Evolutionary conservation across 2,888 invertebrate genomes (phyloP).

Genomic region (Coleophora deauratella): DNA sequence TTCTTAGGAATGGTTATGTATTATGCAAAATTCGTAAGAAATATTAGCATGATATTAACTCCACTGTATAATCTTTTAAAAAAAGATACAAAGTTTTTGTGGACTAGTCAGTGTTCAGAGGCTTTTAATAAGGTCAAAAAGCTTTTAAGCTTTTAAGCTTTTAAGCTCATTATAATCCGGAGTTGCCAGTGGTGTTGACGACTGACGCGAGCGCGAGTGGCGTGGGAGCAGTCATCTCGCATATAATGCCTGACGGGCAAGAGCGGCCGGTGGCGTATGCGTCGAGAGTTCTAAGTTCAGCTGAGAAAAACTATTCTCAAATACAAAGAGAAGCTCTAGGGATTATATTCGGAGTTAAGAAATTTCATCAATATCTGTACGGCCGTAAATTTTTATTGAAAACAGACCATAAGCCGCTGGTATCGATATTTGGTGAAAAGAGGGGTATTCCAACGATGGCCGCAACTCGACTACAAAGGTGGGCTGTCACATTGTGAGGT

Average conservation of each 20-base stretch:
- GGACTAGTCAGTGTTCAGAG: constrained; percentile 1
- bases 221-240: no score
- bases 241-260: background rate
- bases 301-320: no score
- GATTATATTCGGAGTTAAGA: constrained; percentile 8
- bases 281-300: background rate
- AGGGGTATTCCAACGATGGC: constrained; percentile 7
- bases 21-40: constrained; percentile 15
- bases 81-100: background rate
- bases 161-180: background rate
- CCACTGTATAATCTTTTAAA: constrained; percentile 12
- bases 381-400: constrained; percentile 3
- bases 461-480: constrained; percentile 8
- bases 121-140: constrained; percentile 7
- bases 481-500: no score
- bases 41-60: constrained; percentile 10
- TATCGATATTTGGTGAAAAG: constrained; percentile 7
- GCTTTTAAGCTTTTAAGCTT: no score
- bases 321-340: constrained; percentile 11
- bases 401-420: constrained; percentile 11
- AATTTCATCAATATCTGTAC: constrained; percentile 12
- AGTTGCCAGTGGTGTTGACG: no score
- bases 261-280: constrained; percentile 10
- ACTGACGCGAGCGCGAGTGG: no score
- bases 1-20: constrained; percentile 19